phyloP scores from a whole-genome alignment of 2,888 invertebrate genomes.

The Athalia rosae region DNA sequence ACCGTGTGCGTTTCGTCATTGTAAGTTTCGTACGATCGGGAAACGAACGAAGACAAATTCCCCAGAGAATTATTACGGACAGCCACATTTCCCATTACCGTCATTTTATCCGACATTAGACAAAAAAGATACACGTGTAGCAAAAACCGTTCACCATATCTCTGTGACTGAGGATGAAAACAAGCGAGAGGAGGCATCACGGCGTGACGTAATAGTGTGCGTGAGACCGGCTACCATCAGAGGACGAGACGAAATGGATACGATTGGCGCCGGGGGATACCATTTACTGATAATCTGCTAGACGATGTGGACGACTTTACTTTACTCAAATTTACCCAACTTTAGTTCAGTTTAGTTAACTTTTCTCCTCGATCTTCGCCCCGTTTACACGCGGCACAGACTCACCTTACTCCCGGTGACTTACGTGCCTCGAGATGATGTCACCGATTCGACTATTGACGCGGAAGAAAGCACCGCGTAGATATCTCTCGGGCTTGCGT shows the following conservation, averaged over 20 bases:
- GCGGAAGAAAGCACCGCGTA: background rate
- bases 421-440: conserved; percentile 42
- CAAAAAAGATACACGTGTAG: background rate
- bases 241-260: conserved; percentile 35
- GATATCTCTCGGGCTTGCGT: background rate
- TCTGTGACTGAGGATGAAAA: no score
- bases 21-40: background rate
- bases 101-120: background rate
- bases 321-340: conserved; percentile 24
- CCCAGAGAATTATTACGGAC: background rate
- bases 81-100: background rate
- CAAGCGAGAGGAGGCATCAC: no score
- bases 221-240: conserved; percentile 14
- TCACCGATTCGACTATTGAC: conserved; percentile 42
- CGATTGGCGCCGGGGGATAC: conserved; percentile 46
- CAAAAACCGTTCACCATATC: background rate
- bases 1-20: background rate
- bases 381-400: background rate
- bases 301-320: conserved; percentile 40
- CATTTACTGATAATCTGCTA: conserved; percentile 45
- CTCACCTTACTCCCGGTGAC: conserved; percentile 26
- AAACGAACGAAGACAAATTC: conserved; percentile 29
- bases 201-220: conserved; percentile 16
- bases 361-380: conserved; percentile 1
- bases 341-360: background rate